Conservation (phyloP, 2,888 invertebrate genomes). For the Petrophora chlorosata region DNA sequence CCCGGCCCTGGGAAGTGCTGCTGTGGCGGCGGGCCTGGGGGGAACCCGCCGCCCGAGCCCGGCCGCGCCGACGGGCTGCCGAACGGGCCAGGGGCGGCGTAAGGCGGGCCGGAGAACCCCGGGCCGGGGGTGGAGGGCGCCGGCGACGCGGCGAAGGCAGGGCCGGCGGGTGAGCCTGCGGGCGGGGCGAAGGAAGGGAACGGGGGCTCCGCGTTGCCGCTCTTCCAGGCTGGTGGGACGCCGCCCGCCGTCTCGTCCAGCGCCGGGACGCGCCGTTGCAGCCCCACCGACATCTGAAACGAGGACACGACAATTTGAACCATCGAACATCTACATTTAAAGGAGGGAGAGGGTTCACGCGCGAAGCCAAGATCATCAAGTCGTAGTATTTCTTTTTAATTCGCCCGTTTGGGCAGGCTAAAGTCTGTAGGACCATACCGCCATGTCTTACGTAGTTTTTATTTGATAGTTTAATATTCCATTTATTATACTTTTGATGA, state of each 20-base stretch:
- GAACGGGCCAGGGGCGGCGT: slow-evolving; percentile 87
- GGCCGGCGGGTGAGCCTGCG: slow-evolving; percentile 89
- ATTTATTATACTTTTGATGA: no score
- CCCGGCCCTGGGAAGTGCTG: slow-evolving; percentile 89
- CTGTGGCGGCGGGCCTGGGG: slow-evolving; percentile 89
- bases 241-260: slow-evolving; percentile 77
- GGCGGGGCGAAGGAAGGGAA: slow-evolving; percentile 91
- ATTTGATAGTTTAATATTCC: no score
- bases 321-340: no score
- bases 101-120: slow-evolving; percentile 86
- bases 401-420: no score
- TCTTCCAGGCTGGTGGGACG: slow-evolving; percentile 89
- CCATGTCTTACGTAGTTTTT: no score
- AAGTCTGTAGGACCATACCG: no score
- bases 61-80: slow-evolving; percentile 86
- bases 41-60: slow-evolving; percentile 93
- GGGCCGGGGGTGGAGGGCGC: slow-evolving; percentile 89
- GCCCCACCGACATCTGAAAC: slow-evolving; percentile 87
- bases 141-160: slow-evolving; percentile 87
- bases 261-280: slow-evolving; percentile 90
- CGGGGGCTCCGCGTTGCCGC: slow-evolving; percentile 82
- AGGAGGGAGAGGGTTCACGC: no score
- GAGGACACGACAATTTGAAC: background rate
- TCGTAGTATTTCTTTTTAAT: no score
- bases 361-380: no score